Evolutionary conservation across 2,888 invertebrate genomes (phyloP).

Genomic region (Parnassius orleans): DNA sequence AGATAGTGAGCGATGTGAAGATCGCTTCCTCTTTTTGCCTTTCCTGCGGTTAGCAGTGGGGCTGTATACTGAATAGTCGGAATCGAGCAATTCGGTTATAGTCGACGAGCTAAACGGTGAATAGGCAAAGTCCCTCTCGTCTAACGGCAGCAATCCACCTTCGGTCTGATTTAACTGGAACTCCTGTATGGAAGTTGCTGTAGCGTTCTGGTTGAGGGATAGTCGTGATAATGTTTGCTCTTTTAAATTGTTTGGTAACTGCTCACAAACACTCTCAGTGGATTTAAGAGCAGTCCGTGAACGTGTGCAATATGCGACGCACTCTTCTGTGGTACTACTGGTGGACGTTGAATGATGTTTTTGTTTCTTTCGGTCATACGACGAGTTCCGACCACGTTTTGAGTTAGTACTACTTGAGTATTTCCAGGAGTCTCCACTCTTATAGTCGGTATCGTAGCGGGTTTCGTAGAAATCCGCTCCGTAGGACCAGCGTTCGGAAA

Average conservation of each 20-base stretch:
- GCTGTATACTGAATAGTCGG: slow-evolving; percentile 75
- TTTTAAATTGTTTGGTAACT: slow-evolving; percentile 48
- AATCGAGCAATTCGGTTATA: slow-evolving; percentile 71
- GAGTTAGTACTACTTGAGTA: slow-evolving; percentile 44
- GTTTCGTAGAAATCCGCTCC: slow-evolving; percentile 78
- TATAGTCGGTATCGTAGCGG: slow-evolving; percentile 62
- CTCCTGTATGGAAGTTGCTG: slow-evolving; percentile 47
- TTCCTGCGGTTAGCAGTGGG: slow-evolving; percentile 66
- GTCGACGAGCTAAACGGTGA: slow-evolving; percentile 77
- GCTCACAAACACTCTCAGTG: slow-evolving; percentile 70
- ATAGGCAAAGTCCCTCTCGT: slow-evolving; percentile 76
- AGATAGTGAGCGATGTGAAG: slow-evolving; percentile 65
- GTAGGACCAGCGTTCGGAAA: slow-evolving; percentile 81
- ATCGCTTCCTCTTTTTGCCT: slow-evolving; percentile 74
- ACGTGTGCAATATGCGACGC: slow-evolving; percentile 73
- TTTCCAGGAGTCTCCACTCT: slow-evolving; percentile 61
- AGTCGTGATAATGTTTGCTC: slow-evolving; percentile 45
- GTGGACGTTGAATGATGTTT: slow-evolving; percentile 51
- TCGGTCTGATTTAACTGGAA: slow-evolving; percentile 52
- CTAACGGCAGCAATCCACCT: slow-evolving; percentile 71
- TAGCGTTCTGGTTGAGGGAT: slow-evolving; percentile 46
- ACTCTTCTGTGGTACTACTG: slow-evolving; percentile 57
- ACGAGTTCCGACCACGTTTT: slow-evolving; percentile 64
- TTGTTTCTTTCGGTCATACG: slow-evolving; percentile 71
- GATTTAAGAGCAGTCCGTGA: slow-evolving; percentile 74